Evolutionary conservation across 1,140 invertebrate species (phyloP).

Genomic region (Daktulosphaira vitifoliae): DNA sequence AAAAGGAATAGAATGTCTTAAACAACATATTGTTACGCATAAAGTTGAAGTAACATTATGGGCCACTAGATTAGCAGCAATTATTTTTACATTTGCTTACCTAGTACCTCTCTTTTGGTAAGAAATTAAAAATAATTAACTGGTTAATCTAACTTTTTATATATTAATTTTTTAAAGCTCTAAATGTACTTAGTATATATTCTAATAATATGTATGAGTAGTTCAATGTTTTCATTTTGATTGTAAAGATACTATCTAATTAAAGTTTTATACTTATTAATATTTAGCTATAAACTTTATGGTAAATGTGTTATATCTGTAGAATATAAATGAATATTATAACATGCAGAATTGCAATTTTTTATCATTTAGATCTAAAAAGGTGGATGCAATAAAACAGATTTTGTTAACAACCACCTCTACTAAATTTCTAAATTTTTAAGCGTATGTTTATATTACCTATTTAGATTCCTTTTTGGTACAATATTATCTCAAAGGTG

Average conservation of each 20-base stretch:
- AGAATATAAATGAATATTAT: too few species aligned
- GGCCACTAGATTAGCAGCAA: constrained; percentile 69
- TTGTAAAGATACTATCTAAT: not conserved
- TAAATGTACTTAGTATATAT: not conserved
- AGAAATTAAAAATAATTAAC: constrained; percentile 41
- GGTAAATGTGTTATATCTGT: too few species aligned
- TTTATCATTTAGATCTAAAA: too few species aligned
- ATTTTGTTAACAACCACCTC: too few species aligned
- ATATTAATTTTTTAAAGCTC: not conserved
- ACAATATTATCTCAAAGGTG: too few species aligned
- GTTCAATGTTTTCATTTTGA: not conserved
- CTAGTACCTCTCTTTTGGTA: constrained; percentile 83
- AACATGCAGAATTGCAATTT: too few species aligned
- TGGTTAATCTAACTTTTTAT: not conserved
- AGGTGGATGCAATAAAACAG: too few species aligned
- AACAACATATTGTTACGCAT: constrained; percentile 63
- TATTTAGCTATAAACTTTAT: too few species aligned
- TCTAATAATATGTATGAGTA: not conserved
- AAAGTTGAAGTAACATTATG: constrained; percentile 79
- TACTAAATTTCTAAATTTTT: too few species aligned
- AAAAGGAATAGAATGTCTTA: constrained; percentile 47
- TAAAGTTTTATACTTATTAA: too few species aligned
- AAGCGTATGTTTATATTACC: too few species aligned
- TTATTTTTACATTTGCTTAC: constrained; percentile 74
- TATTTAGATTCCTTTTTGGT: too few species aligned